Base-by-base conservation (phyloP, 2,888 invertebrate genomes). In the Synanthedon andrenaeformis region DNA sequence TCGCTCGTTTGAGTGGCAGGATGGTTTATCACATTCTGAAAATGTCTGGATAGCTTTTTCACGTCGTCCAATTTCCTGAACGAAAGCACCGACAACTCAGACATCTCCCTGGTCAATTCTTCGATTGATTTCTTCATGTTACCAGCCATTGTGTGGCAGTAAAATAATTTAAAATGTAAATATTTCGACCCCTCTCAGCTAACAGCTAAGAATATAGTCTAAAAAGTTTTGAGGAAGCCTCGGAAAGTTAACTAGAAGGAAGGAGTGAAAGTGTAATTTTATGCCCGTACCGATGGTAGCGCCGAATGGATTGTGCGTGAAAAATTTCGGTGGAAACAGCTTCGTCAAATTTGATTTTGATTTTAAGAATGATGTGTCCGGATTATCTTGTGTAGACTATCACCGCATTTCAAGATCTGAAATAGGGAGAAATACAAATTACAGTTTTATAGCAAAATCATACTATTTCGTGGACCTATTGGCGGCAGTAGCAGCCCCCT, bases 401-500 rank as follows among this genome's bases (percentile, higher is more conserved):
- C 75, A 82, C 81, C 82, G 83, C 86, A 85, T 85, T 69, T 82
- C 85, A 86, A 84, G 84, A 86, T 79, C 86, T 87, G 86, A 51
- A 85, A 72, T 53, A 62, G 56, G 51, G 63, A 52, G 41, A 42
- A 13, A 54, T 19, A 13, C n/a, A 5, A 35, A 42, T 42, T 12
- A 12, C 6, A 11, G 6, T 11, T 12, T 42, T 42, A n/a, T 42
- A 5, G 28, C 28, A 28, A 28, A 28, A 5, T 5, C 3, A 19
- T 19, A 19, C 19, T 19, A 23, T 23, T 23, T 23, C 23, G 23
- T 23, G 1, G 0, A 23, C 23, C 23, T 4, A 23, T 23, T 23
- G 4, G 23, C 4, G 23, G 23, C 23, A 23, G 23, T 23, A 23
- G 4, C 23, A 23, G 23, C 4, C 23, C 23, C 4, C 23, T 19